These are phyloP conservation scores for Xanthia icteritia DNA, from an alignment of 2,888 invertebrate genomes.

Conservation along the genomic window DNA sequence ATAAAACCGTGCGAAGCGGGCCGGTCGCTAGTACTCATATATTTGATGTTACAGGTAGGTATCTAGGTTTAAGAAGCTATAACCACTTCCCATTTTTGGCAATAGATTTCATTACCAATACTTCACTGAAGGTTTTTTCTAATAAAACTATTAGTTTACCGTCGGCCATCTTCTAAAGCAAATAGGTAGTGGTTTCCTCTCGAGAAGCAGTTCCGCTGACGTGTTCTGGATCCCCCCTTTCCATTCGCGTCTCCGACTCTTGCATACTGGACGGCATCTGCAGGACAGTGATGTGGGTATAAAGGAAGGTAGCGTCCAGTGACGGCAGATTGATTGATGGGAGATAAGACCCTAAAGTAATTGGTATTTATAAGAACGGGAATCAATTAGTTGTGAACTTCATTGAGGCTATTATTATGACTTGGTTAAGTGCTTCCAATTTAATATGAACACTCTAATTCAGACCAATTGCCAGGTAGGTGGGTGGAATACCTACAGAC, in stretches of 20 bases:
- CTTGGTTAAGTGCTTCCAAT: not conserved
- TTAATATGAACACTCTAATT: not conserved
- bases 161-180: slow-evolving; percentile 77
- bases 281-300: not conserved
- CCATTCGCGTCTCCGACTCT: slow-evolving; percentile 77
- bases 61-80: no score
- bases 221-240: slow-evolving; percentile 74
- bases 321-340: not conserved
- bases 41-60: no score
- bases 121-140: no score
- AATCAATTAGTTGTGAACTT: not conserved
- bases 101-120: no score
- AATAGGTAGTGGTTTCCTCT: slow-evolving; percentile 73
- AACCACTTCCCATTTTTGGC: no score
- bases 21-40: no score
- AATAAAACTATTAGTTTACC: slow-evolving; percentile 56
- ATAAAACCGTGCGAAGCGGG: no score
- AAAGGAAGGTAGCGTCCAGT: not conserved
- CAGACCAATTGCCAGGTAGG: no score
- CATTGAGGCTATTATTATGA: not conserved
- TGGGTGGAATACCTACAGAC: no score
- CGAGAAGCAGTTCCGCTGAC: slow-evolving; percentile 77
- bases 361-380: not conserved
- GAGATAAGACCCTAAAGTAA: not conserved
- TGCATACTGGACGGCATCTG: slow-evolving; percentile 81